Conservation (phyloP, 2,113 vertebrate genomes). For the Oncorhynchus keta region DNA sequence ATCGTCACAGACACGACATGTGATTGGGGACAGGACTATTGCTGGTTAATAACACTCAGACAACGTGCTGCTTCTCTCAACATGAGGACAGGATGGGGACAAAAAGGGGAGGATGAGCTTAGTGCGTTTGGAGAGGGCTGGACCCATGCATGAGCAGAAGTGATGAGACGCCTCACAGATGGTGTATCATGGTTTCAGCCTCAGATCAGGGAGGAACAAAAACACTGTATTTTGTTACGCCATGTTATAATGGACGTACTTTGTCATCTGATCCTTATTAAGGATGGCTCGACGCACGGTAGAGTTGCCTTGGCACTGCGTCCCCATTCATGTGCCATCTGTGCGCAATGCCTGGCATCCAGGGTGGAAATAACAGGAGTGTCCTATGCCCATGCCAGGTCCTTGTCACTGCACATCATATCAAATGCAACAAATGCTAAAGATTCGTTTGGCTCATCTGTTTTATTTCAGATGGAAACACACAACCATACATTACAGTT, state of each 20-base stretch:
- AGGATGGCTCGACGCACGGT: constrained; percentile 14
- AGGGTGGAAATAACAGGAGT: constrained; percentile 6
- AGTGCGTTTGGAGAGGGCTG: not conserved
- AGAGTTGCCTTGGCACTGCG: constrained; percentile 2
- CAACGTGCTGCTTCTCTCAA: constrained; percentile 34
- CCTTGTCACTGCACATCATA: constrained; percentile 4
- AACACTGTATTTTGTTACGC: constrained; percentile 15
- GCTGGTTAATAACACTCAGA: constrained; percentile 34
- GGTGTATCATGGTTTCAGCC: constrained; percentile 24
- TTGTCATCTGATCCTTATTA: constrained; percentile 36
- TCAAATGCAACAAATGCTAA: constrained; percentile 2
- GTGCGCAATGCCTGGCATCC: constrained; percentile 23
- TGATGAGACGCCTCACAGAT: constrained; percentile 40
- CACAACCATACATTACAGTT: constrained; percentile 12
- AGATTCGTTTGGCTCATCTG: constrained; percentile 28
- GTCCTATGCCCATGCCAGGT: constrained; percentile 10
- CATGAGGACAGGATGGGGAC: constrained; percentile 12
- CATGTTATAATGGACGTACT: constrained; percentile 20
- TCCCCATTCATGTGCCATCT: constrained; percentile 20
- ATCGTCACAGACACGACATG: constrained; percentile 27
- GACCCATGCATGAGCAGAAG: constrained; percentile 25
- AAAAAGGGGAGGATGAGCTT: not conserved
- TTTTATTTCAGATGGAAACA: constrained; percentile 16
- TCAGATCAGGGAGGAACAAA: constrained; percentile 24
- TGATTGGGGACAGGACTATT: constrained; percentile 34